Evolutionary conservation across 2,888 invertebrate species (phyloP), one percentile per base, ranked within the genome.

Genomic region (Aethes cnicana): DNA sequence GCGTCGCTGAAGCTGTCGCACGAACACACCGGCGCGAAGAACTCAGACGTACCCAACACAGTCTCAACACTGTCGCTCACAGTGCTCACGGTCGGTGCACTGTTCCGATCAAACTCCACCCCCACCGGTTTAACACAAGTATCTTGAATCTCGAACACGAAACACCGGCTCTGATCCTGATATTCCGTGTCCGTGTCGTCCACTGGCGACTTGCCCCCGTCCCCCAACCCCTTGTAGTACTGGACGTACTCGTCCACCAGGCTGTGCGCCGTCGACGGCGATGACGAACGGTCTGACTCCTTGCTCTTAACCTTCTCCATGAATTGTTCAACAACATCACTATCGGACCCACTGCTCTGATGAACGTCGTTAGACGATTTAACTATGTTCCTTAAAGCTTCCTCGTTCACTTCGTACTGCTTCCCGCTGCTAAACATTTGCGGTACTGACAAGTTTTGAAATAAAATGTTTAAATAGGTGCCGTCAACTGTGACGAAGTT

Each of bases 351-450:
- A 37, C 59, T 64, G n/a, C 52, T 61, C 11, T 69, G 61, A 16
- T 71, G 66, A 11, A 59, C 63, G 53, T 26, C 44, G 23, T 81
- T 85, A 0, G 79, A 67, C 3, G 83, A 77, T 48, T 73, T 68
- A 1, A 88, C 74, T 33, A 88, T 83, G 55, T 79, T 82, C 44
- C 68, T 81, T 7, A 89, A 66, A 0, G 84, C 89, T 56, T 84
- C 82, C 53, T 86, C 84, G 55, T 89, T 86, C 1, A 89, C 87
- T 61, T 89, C 89, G 55, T 89, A 89, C 46, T 84, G 81, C 61
- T 84, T 89, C 3, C 78, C 81, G 25, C 64, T 67, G 56, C 83
- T 86, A 54, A 89, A 89, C 36, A 89, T 89, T 57, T 82, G 76
- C 1, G 89, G 87, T 17, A 84, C 57, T 0, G 76, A 69, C 16